A percentile compares a stretch with the other conserved stretches of the same genome.
These are phyloP conservation scores for Mamestra brassicae DNA, from an alignment of 2,888 invertebrate genomes.

Conservation along the genomic window DNA sequence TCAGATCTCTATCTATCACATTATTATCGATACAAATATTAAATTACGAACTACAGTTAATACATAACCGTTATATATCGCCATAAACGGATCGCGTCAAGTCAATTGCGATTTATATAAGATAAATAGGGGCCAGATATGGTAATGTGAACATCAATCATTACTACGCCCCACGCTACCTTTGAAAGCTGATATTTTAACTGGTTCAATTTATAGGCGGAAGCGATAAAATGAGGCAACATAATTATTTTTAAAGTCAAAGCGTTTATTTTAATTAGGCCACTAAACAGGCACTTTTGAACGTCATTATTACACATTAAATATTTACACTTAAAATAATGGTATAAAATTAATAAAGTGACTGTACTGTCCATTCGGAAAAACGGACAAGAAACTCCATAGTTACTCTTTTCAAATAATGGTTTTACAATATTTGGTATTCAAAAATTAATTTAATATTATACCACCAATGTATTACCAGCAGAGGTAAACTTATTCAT, in stretches of 20 bases:
- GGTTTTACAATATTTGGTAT: no score
- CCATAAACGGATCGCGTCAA: slow-evolving; percentile 59
- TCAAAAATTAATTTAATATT: no score
- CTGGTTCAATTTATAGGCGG: slow-evolving; percentile 28
- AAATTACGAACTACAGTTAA: slow-evolving; percentile 40
- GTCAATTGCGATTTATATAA: slow-evolving; percentile 77
- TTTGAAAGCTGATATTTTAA: slow-evolving; percentile 62
- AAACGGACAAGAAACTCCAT: no score
- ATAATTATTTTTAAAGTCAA: background rate
- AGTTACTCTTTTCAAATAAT: no score
- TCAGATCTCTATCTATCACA: background rate
- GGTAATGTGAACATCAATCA: slow-evolving; percentile 83
- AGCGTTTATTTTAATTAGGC: no score
- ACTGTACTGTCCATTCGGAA: no score
- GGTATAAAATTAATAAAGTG: no score
- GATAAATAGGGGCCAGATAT: slow-evolving; percentile 78
- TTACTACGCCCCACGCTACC: slow-evolving; percentile 74
- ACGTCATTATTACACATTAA: no score
- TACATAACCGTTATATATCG: slow-evolving; percentile 51
- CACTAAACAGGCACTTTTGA: no score
- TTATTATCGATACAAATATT: slow-evolving; percentile 31
- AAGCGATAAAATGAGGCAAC: slow-evolving; percentile 17
- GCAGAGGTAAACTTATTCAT: no score
- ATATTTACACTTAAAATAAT: no score
- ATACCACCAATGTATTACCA: no score